These are phyloP conservation scores for Arizona elegans DNA, from an alignment of 2,113 vertebrate genomes.

Conservation along the genomic window DNA sequence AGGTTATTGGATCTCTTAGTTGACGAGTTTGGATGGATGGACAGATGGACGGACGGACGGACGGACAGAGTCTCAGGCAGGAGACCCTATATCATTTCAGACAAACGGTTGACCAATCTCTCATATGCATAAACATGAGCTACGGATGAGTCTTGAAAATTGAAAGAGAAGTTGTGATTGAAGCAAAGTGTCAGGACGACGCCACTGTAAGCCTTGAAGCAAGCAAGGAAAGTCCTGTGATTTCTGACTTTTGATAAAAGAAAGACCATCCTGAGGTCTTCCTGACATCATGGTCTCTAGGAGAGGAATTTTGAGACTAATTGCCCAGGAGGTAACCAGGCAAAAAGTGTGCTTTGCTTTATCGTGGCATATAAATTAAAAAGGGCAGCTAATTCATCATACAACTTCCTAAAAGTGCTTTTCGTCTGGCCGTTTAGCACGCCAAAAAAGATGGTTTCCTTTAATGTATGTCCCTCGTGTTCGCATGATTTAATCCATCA, in stretches of 20 bases:
- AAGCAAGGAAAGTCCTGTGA: background rate
- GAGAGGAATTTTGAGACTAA: constrained; percentile 79
- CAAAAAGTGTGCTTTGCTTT: constrained; percentile 86
- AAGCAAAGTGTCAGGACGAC: background rate
- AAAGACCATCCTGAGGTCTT: constrained; percentile 39
- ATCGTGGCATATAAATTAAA: constrained; percentile 76
- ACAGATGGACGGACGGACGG: too few relatives aligned
- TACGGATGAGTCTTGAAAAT: background rate
- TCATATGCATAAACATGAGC: background rate
- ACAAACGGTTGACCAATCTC: too few relatives aligned
- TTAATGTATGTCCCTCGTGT: constrained; percentile 90
- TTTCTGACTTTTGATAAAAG: constrained; percentile 49
- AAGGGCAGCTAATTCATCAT: constrained; percentile 87
- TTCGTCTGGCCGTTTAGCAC: constrained; percentile 92
- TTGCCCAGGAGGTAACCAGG: constrained; percentile 81
- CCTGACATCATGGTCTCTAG: constrained; percentile 48
- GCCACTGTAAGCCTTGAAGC: background rate
- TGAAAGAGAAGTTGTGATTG: background rate
- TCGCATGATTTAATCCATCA: constrained; percentile 88
- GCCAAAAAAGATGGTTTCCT: constrained; percentile 83
- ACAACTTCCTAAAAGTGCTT: constrained; percentile 96
- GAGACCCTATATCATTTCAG: too few relatives aligned
- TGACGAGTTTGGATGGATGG: too few relatives aligned
- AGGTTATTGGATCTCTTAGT: background rate
- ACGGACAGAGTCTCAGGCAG: too few relatives aligned